Percentiles rank a stretch among this genome's conserved stretches.
Evolutionary conservation across 2,888 invertebrate species (phyloP).

Genomic region (Bedellia somnulentella): DNA sequence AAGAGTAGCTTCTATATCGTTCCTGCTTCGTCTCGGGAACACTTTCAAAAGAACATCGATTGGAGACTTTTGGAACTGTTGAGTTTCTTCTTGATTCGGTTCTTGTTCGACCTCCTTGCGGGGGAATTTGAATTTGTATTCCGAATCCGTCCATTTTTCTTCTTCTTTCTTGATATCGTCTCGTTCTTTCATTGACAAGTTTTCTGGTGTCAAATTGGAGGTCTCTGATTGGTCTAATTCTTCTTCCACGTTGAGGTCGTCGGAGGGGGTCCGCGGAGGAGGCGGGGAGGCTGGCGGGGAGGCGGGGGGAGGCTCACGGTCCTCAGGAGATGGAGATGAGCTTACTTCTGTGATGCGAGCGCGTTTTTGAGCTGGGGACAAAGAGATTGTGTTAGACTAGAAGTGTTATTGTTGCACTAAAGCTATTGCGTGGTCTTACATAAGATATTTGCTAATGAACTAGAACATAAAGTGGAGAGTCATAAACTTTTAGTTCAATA

Average conservation of each 20-base stretch:
- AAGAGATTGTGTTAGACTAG: too few relatives aligned
- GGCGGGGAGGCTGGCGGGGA: conserved; percentile 35
- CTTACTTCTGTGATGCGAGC: conserved; percentile 51
- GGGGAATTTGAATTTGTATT: conserved; percentile 45
- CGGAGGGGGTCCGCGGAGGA: conserved; percentile 48
- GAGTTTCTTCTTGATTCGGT: conserved; percentile 12
- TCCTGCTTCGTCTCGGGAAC: conserved; percentile 84
- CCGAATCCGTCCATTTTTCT: conserved; percentile 40
- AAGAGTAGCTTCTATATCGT: conserved; percentile 83
- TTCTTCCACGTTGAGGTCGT: conserved; percentile 60
- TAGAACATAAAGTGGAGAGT: too few relatives aligned
- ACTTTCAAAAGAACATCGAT: conserved; percentile 87
- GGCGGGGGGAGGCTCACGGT: conserved; percentile 30
- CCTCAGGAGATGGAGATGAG: conserved; percentile 38
- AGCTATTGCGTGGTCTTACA: too few relatives aligned
- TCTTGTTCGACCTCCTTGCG: conserved; percentile 26
- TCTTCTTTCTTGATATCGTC: conserved; percentile 56
- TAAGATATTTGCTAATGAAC: too few relatives aligned
- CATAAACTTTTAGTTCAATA: too few relatives aligned
- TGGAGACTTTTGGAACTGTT: conserved; percentile 66
- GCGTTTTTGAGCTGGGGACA: conserved; percentile 51
- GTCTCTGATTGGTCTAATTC: conserved; percentile 55
- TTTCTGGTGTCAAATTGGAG: conserved; percentile 71
- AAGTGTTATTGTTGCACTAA: conserved; percentile 1
- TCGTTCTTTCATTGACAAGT: conserved; percentile 75